phyloP scores from a whole-genome alignment of 2,888 invertebrate genomes.

The Yponomeuta cagnagella region DNA sequence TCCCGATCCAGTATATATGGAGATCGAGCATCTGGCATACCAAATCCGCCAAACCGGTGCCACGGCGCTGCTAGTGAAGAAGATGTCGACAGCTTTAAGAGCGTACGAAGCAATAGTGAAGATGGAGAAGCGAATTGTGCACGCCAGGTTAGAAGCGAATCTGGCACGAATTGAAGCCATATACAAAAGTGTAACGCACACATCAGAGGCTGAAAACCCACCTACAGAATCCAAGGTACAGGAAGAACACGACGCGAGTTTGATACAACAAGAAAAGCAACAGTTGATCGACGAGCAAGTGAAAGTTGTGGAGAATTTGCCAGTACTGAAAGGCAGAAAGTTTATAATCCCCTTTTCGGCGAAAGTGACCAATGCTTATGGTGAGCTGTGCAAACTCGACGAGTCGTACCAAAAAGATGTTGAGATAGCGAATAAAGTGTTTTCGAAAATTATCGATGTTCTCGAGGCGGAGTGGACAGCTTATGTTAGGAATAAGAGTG shows the following conservation, averaged over 20 bases:
- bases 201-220: neutral
- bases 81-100: neutral
- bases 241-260: neutral
- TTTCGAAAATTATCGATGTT: neutral
- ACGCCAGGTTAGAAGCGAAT: neutral
- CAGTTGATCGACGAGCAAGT: neutral
- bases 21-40: neutral
- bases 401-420: neutral
- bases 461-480: neutral
- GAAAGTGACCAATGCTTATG: neutral
- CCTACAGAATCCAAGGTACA: neutral
- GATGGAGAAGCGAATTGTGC: neutral
- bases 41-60: neutral
- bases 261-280: neutral
- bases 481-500: neutral
- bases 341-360: constrained; percentile 5
- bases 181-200: neutral
- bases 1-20: neutral
- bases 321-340: neutral
- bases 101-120: constrained; percentile 3
- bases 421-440: neutral
- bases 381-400: neutral
- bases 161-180: neutral
- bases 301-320: neutral
- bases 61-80: neutral